Evolutionary conservation across 2,888 invertebrate species (phyloP).

Genomic region (Sialis fuliginosa): DNA sequence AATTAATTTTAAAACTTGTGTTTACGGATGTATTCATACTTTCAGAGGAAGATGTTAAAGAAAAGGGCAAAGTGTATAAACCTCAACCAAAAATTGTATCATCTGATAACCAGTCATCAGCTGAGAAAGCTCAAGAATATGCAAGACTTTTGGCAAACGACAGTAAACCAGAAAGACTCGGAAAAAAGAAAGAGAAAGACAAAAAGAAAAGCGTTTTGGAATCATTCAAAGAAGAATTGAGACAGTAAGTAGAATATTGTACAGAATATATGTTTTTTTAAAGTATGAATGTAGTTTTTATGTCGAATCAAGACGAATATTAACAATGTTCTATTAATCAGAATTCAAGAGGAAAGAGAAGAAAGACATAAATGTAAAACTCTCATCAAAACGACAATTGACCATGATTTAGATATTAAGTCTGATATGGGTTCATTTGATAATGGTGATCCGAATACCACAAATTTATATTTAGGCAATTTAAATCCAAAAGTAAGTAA

Average conservation of each 20-base stretch:
- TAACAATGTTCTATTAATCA: slow-evolving; percentile 20
- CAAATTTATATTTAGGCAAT: slow-evolving; percentile 94
- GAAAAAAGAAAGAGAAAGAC: slow-evolving; percentile 56
- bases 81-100: slow-evolving; percentile 59
- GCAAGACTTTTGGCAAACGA: slow-evolving; percentile 43
- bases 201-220: slow-evolving; percentile 96
- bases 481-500: slow-evolving; percentile 76
- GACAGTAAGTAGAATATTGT: slow-evolving; percentile 45
- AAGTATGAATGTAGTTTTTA: not conserved
- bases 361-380: slow-evolving; percentile 87
- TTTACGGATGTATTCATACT: slow-evolving; percentile 10
- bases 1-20: slow-evolving; percentile 2
- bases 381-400: slow-evolving; percentile 34
- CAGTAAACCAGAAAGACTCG: slow-evolving; percentile 42
- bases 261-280: slow-evolving; percentile 1
- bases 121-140: slow-evolving; percentile 52
- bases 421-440: slow-evolving; percentile 59
- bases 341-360: slow-evolving; percentile 94
- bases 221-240: slow-evolving; percentile 92
- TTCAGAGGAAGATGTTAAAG: slow-evolving; percentile 71
- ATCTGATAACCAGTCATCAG: slow-evolving; percentile 33
- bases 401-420: slow-evolving; percentile 16
- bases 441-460: slow-evolving; percentile 92
- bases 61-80: slow-evolving; percentile 83
- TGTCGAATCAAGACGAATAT: too few species aligned